A percentile compares a stretch with the other conserved stretches of the same genome.
These are phyloP conservation scores for Gila robusta DNA, from an alignment of 2,797 vertebrate species.

Conservation along the genomic window DNA sequence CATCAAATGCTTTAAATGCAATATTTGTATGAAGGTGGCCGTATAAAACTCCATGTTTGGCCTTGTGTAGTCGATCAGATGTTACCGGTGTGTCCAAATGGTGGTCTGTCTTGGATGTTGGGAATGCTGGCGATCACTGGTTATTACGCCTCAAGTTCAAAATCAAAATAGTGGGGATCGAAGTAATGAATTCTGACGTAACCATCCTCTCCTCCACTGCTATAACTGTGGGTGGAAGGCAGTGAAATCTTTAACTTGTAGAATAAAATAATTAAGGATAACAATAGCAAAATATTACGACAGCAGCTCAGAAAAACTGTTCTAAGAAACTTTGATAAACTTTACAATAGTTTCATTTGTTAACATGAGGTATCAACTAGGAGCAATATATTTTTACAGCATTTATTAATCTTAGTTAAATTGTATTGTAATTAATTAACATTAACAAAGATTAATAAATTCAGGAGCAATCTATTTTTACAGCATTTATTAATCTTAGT, in stretches of 20 bases:
- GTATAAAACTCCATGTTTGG: conserved; percentile 45
- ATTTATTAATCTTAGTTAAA: neutral
- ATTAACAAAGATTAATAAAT: too few species aligned
- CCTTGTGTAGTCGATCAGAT: neutral
- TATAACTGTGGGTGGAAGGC: conserved; percentile 83
- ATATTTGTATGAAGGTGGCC: conserved; percentile 33
- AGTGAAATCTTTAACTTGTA: neutral
- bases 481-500: too few species aligned
- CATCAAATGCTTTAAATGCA: conserved; percentile 54
- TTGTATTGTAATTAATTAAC: too few species aligned
- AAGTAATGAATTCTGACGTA: conserved; percentile 98
- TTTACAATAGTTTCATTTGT: neutral
- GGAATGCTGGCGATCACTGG: conserved; percentile 14
- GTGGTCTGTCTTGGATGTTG: conserved; percentile 10
- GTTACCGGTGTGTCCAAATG: conserved; percentile 12
- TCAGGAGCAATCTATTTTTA: neutral
- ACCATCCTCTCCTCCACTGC: conserved; percentile 97
- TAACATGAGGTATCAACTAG: neutral
- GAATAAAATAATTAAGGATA: neutral
- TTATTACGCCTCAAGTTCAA: conserved; percentile 89
- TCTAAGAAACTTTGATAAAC: neutral
- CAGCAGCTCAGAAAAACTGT: neutral
- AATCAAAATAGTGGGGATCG: conserved; percentile 97
- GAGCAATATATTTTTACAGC: neutral
- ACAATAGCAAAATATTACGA: neutral